Evolutionary conservation across 2,888 invertebrate species (phyloP).

Genomic region (Ceraclea dissimilis): DNA sequence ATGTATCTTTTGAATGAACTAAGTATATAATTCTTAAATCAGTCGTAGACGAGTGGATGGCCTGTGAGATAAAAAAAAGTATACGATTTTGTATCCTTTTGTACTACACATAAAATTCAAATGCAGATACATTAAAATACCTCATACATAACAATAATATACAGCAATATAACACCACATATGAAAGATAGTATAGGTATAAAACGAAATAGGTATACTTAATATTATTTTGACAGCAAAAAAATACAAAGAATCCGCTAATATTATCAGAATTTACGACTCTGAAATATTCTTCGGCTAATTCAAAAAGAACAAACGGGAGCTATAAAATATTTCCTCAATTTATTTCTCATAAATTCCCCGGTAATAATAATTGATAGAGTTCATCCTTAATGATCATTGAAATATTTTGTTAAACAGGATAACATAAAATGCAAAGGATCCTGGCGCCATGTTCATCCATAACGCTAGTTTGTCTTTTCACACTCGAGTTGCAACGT

Average conservation of each 20-base stretch:
- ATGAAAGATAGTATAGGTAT: too few relatives aligned
- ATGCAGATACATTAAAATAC: too few relatives aligned
- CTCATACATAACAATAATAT: too few relatives aligned
- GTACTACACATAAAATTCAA: too few relatives aligned
- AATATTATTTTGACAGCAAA: too few relatives aligned
- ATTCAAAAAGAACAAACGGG: slow-evolving; percentile 3
- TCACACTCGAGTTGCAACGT: slow-evolving; percentile 2
- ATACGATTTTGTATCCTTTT: too few relatives aligned
- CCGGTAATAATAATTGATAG: background rate
- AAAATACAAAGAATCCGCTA: slow-evolving; percentile 12
- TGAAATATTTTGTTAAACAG: background rate
- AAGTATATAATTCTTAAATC: too few relatives aligned
- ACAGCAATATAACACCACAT: too few relatives aligned
- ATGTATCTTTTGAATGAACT: too few relatives aligned
- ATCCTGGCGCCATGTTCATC: background rate
- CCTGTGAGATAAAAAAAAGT: too few relatives aligned
- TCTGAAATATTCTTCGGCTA: slow-evolving; percentile 16
- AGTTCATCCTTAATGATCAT: background rate
- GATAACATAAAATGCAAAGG: background rate
- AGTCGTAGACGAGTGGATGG: too few relatives aligned
- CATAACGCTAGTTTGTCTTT: slow-evolving; percentile 3
- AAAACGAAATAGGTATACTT: too few relatives aligned
- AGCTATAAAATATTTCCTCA: slow-evolving; percentile 20
- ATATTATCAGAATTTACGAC: slow-evolving; percentile 19
- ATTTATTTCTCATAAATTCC: slow-evolving; percentile 22